Conservation (phyloP, 1,140 invertebrate genomes). For the Eriocheir sinensis region DNA sequence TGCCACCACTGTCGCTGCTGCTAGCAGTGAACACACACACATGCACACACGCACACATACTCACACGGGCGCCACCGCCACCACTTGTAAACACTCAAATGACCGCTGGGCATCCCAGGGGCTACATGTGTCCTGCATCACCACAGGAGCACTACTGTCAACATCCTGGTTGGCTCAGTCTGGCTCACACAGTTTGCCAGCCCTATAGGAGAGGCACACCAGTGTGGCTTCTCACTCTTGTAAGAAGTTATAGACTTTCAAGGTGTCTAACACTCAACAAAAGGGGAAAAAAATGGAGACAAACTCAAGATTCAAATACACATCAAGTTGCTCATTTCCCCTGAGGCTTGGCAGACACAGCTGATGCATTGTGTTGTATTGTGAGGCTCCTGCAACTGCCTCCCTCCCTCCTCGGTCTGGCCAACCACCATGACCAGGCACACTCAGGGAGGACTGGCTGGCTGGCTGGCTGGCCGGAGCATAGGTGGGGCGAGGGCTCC, state of each 20-base stretch:
- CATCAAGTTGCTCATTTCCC: neutral
- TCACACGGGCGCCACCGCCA: too few species aligned
- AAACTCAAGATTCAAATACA: neutral
- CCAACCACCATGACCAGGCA: neutral
- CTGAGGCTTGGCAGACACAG: constrained; percentile 19
- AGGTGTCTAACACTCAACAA: neutral
- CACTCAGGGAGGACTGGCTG: neutral
- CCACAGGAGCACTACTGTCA: too few species aligned
- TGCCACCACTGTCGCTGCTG: neutral
- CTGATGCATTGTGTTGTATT: neutral
- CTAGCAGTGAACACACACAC: too few species aligned
- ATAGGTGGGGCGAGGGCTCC: neutral
- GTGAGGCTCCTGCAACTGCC: neutral
- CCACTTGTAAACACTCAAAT: too few species aligned
- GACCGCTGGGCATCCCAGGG: too few species aligned
- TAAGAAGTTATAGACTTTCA: neutral
- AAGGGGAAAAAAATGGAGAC: neutral
- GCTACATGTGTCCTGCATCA: too few species aligned
- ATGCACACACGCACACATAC: too few species aligned
- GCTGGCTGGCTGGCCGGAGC: too few species aligned
- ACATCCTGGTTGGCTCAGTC: too few species aligned
- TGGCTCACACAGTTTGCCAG: neutral
- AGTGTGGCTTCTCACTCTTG: neutral
- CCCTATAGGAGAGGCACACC: neutral
- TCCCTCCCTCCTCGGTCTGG: neutral